A percentile compares a stretch with the other conserved stretches of the same genome.
phyloP scores from a whole-genome alignment of 1,140 invertebrate genomes.

The Eumeta japonica region DNA sequence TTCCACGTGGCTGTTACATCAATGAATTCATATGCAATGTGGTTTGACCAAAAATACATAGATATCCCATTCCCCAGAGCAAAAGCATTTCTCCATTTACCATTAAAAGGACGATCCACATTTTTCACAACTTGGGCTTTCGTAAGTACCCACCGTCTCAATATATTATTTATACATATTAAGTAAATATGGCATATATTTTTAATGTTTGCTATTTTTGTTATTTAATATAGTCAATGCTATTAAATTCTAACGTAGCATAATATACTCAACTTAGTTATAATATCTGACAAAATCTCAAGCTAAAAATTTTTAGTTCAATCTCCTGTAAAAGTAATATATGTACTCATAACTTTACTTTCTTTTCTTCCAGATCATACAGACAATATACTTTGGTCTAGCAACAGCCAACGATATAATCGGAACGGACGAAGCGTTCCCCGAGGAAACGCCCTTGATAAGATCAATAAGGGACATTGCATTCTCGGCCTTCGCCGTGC shows the following conservation, averaged over 20 bases:
- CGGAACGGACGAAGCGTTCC: constrained; percentile 64
- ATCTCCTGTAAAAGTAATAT: no score
- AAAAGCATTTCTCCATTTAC: constrained; percentile 19
- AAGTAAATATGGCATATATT: background rate
- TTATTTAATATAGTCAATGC: background rate
- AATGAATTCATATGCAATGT: constrained; percentile 25
- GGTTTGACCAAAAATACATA: constrained; percentile 37
- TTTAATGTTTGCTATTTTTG: background rate
- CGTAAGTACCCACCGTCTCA: constrained; percentile 30
- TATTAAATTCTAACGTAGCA: background rate
- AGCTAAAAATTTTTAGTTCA: background rate
- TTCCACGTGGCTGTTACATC: constrained; percentile 26
- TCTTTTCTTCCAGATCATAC: constrained; percentile 64
- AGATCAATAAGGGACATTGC: constrained; percentile 70
- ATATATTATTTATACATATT: background rate
- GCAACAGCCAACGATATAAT: constrained; percentile 70
- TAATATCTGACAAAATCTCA: constrained; percentile 6
- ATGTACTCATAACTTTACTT: no score
- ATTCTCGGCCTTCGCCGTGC: constrained; percentile 73
- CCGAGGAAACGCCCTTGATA: constrained; percentile 63
- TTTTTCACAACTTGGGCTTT: constrained; percentile 41
- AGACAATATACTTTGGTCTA: constrained; percentile 70
- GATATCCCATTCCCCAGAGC: constrained; percentile 25
- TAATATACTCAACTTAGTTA: background rate
- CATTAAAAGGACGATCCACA: constrained; percentile 18